phyloP scores from a whole-genome alignment of 1,140 invertebrate genomes.

The Diploscapter pachys region DNA sequence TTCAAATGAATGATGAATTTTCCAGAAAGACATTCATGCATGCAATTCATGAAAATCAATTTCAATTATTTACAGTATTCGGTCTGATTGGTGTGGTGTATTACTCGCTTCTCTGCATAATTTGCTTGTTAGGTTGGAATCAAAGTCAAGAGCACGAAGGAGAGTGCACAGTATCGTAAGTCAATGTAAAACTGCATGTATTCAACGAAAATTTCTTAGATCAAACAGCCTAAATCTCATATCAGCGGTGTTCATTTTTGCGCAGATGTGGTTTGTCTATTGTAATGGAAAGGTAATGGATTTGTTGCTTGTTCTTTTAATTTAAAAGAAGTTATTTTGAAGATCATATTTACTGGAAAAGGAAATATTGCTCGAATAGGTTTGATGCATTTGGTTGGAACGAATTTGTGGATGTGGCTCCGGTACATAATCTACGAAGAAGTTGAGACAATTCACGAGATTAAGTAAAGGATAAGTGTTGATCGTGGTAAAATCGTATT shows the following conservation, averaged over 20 bases:
- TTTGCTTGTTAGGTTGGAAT: constrained; percentile 22
- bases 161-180: constrained; percentile 22
- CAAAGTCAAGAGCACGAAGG: constrained; percentile 5
- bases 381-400: constrained; percentile 31
- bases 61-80: constrained; percentile 21
- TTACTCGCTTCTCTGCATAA: constrained; percentile 23
- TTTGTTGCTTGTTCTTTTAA: not conserved
- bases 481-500: too few relatives aligned
- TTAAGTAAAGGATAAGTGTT: not conserved
- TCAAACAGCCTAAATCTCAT: constrained; percentile 26
- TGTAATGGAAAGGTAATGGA: constrained; percentile 32
- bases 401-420: constrained; percentile 35
- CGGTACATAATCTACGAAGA: constrained; percentile 37
- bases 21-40: too few relatives aligned
- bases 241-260: constrained; percentile 30
- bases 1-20: too few relatives aligned
- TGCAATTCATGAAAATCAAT: not conserved
- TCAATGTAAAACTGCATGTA: too few relatives aligned
- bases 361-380: constrained; percentile 24
- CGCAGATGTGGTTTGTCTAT: constrained; percentile 37
- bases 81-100: constrained; percentile 35
- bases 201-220: constrained; percentile 10
- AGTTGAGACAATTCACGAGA: constrained; percentile 34
- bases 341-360: constrained; percentile 32
- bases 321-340: not conserved